Evolutionary conservation across 2,797 vertebrate species (phyloP), one percentile per base, ranked within the genome.

Genomic region (Garrulus glandarius): DNA sequence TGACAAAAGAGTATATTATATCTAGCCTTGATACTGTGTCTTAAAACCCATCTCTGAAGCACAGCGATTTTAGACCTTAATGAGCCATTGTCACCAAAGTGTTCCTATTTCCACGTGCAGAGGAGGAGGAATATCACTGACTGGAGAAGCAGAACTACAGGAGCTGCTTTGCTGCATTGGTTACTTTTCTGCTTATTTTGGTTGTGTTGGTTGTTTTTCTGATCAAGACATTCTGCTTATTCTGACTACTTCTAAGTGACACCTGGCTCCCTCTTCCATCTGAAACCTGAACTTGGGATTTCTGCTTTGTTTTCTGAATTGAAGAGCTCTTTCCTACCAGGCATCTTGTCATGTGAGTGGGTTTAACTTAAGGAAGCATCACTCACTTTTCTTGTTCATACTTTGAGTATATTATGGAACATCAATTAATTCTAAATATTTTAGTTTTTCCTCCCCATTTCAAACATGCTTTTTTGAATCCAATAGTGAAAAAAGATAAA

Each of bases 71-170:
- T 7, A 84, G 64, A 56, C 7, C 3, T 37, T 36, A 39, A 13
- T 20, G 36, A 72, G 21, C 32, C 27, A 11, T 23, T 69, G 36
- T 59, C 12, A 21, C 14, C 24, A 65, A 34, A 8, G 7, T 41
- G 20, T 21, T 53, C 2, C 0, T 13, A 9, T 63, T 76, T 11
- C 6, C 32, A 24, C 1, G 2, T 29, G 12, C 4, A 36, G 4
- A 71, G 26, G 41, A 68, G 36, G 12, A 49, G 9, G 32, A 69
- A 19, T 22, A 22, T 39, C 61, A 23, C 65, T 36, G 37, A 74
- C 15, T 56, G 24, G 47, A 64, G 41, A 3, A 50, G 30, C 15
- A 53, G 44, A 36, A 55, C n/a, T 52, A 19, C 11, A 79, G 49
- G 39, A 72, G 12, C 5, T 69, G 65, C 47, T 39, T 11, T 43